Evolutionary conservation across 2,797 vertebrate genomes (phyloP), one percentile per base, ranked within the genome.

Genomic region (Megaceryle alcyon): DNA sequence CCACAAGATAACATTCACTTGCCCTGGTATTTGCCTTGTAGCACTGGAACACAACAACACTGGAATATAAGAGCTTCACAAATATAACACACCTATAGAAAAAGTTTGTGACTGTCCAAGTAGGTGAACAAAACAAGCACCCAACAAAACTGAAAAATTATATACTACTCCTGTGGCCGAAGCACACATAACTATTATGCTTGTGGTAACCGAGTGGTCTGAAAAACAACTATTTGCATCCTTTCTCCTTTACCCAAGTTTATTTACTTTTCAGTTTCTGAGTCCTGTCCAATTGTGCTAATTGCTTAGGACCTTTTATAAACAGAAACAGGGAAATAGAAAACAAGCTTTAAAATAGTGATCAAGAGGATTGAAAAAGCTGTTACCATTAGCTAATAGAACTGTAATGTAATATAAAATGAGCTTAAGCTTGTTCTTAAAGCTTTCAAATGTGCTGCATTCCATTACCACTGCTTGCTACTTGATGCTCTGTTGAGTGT

Each of bases 21-120:
- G 53, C 39, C n/a, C 49, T 71, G 56, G 29, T 90, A 70, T 94
- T 88, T 92, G 91, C 81, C 75, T 90, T 82, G 41, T 61, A 70
- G 57, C 66, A 53, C 9, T 82, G 65, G 56, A 95, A 92, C 66
- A 78, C 41, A 61, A 29, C 21, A 78, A 9, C 14, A 35, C 12
- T 7, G 54, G 68, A 93, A 92, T 43, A 29, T 21, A 78, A 88
- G 46, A 79, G 65, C 46, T 90, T 72, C 35, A 71, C 39, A 94
- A 72, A 90, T 14, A 59, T 0, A 88, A 88, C 28, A 64, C 21
- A 49, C 39, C 72, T 78, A 88, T 49, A 64, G 48, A 82, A 82
- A 44, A 71, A 39, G 12, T 60, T 25, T 71, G 56, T 56, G 77
- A 85, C 48, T 73, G 37, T 73, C 76, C 49, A 86, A 82, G 59